Conservation (phyloP, 1,140 invertebrate species). For the Episyrphus balteatus region DNA sequence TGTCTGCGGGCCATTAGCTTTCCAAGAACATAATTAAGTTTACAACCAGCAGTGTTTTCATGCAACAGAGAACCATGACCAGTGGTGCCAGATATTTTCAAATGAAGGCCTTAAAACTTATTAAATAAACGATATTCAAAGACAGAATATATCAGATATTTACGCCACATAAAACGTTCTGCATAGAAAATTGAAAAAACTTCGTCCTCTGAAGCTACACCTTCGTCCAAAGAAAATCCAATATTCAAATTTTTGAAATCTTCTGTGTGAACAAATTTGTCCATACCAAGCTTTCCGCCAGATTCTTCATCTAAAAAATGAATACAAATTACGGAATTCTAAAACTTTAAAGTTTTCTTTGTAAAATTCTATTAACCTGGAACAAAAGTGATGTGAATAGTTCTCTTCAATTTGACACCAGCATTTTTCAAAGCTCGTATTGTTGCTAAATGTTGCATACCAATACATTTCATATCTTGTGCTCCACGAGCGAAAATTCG, state of each 20-base stretch:
- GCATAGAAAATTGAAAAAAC: constrained; percentile 72
- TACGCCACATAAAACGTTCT: constrained; percentile 62
- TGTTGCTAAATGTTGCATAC: constrained; percentile 50
- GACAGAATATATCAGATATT: too few relatives aligned
- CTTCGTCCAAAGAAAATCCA: constrained; percentile 88
- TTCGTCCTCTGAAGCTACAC: constrained; percentile 48
- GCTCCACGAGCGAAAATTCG: constrained; percentile 71
- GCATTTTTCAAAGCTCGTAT: constrained; percentile 51
- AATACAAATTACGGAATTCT: not conserved
- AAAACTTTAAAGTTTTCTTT: not conserved
- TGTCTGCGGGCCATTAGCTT: constrained; percentile 60
- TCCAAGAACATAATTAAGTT: constrained; percentile 61
- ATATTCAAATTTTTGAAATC: constrained; percentile 76
- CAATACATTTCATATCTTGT: constrained; percentile 48
- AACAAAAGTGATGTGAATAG: constrained; percentile 67
- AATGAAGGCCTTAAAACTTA: constrained; percentile 19
- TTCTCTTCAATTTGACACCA: constrained; percentile 48
- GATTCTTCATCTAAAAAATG: constrained; percentile 75
- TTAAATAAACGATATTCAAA: too few relatives aligned
- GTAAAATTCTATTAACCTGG: constrained; percentile 49
- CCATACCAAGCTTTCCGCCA: constrained; percentile 76
- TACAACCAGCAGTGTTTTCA: constrained; percentile 69
- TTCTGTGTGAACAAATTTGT: constrained; percentile 60
- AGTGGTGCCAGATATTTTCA: constrained; percentile 48
- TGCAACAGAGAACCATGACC: constrained; percentile 78